phyloP scores from a whole-genome alignment of 2,888 invertebrate species.

The Microplitis deprimator region DNA sequence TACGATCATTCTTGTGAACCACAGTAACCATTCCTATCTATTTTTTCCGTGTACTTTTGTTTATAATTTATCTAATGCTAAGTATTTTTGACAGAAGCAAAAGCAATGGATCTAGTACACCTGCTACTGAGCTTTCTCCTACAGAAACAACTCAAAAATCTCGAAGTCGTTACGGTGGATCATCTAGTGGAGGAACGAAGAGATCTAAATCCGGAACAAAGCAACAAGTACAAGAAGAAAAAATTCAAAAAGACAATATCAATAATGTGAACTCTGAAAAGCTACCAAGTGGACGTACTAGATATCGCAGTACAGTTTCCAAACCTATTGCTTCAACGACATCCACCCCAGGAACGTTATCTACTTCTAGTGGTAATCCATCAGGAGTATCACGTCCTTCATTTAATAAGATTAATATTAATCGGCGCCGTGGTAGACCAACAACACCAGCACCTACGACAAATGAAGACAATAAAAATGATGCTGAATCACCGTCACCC shows the following conservation, averaged over 20 bases:
- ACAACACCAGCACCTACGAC: constrained; percentile 56
- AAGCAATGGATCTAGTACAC: constrained; percentile 54
- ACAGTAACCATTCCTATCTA: too few species aligned
- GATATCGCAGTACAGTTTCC: constrained; percentile 60
- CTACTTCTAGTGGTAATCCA: constrained; percentile 49
- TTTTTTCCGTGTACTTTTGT: too few species aligned
- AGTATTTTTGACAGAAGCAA: constrained; percentile 58
- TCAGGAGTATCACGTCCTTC: constrained; percentile 56
- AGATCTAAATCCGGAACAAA: constrained; percentile 62
- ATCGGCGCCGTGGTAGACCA: constrained; percentile 63
- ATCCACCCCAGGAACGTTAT: constrained; percentile 43
- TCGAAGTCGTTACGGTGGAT: constrained; percentile 62
- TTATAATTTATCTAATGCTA: not conserved
- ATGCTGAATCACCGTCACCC: constrained; percentile 47
- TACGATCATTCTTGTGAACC: too few species aligned
- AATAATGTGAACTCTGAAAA: constrained; percentile 59
- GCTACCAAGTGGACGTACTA: constrained; percentile 55
- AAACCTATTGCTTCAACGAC: constrained; percentile 54
- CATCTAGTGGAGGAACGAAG: constrained; percentile 58
- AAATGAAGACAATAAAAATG: constrained; percentile 54
- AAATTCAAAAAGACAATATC: constrained; percentile 63
- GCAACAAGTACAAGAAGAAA: constrained; percentile 58
- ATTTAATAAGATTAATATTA: constrained; percentile 63
- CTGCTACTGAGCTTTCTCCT: constrained; percentile 55
- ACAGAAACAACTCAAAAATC: constrained; percentile 58